Conservation (phyloP, 2,888 invertebrate genomes). For the Oscheius myriophilus region DNA sequence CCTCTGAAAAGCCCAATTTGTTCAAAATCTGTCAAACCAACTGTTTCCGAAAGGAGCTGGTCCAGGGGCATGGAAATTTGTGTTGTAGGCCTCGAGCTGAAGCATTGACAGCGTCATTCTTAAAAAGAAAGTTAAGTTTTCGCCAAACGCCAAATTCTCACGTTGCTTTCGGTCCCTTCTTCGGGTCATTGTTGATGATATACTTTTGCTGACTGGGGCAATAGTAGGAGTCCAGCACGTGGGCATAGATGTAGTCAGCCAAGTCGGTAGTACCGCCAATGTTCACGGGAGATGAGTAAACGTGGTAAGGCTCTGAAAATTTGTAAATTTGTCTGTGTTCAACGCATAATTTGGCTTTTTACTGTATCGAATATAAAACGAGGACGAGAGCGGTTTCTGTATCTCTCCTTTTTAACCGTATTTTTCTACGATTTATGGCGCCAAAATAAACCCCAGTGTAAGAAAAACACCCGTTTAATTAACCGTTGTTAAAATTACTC, state of each 20-base stretch:
- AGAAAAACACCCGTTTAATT: too few species aligned
- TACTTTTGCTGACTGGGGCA: slow-evolving; percentile 53
- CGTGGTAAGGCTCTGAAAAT: slow-evolving; percentile 14
- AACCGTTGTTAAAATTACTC: too few species aligned
- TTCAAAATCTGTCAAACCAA: background rate
- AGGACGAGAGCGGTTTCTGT: too few species aligned
- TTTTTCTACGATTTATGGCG: too few species aligned
- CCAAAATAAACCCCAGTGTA: too few species aligned
- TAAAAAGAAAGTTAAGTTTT: slow-evolving; percentile 21
- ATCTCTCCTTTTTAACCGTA: too few species aligned
- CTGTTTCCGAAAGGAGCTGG: slow-evolving; percentile 16
- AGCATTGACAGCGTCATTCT: slow-evolving; percentile 46
- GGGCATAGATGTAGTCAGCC: slow-evolving; percentile 38
- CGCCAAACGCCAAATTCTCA: slow-evolving; percentile 27
- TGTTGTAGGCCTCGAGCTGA: slow-evolving; percentile 45
- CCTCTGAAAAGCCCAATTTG: slow-evolving; percentile 33
- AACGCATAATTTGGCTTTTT: background rate
- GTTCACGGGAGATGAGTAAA: slow-evolving; percentile 21
- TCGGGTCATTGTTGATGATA: slow-evolving; percentile 40
- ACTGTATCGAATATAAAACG: background rate
- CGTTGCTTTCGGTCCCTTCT: slow-evolving; percentile 43
- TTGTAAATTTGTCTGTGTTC: background rate
- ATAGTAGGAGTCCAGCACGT: slow-evolving; percentile 34
- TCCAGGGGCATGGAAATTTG: background rate
- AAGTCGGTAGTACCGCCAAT: slow-evolving; percentile 25